Evolutionary conservation across 2,113 vertebrate species (phyloP), one percentile per base, ranked within the genome.

Genomic region (Fregetta grallaria): DNA sequence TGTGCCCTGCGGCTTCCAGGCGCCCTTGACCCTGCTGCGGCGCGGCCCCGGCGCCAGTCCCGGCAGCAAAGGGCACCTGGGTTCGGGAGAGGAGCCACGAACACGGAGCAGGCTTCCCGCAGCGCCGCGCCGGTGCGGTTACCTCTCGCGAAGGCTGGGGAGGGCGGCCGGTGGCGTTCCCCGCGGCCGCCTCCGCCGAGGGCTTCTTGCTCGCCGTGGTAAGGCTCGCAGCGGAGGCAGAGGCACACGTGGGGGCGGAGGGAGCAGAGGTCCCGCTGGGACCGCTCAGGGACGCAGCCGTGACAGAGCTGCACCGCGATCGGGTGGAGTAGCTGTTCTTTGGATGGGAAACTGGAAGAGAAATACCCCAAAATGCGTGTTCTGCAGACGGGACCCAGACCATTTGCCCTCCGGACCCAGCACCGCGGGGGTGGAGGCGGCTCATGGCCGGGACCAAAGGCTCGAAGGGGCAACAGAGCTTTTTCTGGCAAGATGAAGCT

Each of bases 241-340:
- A 75, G 96, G 98, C 27, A 95, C 95, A 94, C 53, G 98, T 96
- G 3, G 96, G 82, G 56, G 96, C 66, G 30, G 91, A 38, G 65
- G 95, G 80, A 50, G 97, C 63, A 4, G 94, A 45, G 44, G 90
- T 23, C 29, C 81, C 92, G 32, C 95, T 75, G 0, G 97, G 97
- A 75, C 94, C 93, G 75, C 97, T 96, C 65, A 98, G 91, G 11
- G 98, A 97, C 4, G 56, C 10, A 11, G 98, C 98, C 1, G 98
- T 92, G 21, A 96, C 92, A 7, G 98, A 99, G 97, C 98, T 98
- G 88, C 99, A 99, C 6, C 98, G 98, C 15, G 98, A 99, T 6
- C 99, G 98, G 72, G 97, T 98, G 13, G 99, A 99, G 91, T 99
- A 99, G 81, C 98, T 99, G 49, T 99, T 99, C 94, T 98, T 99